Evolutionary conservation across 1,140 invertebrate species (phyloP).

Genomic region (Alviniconcha marisindica): DNA sequence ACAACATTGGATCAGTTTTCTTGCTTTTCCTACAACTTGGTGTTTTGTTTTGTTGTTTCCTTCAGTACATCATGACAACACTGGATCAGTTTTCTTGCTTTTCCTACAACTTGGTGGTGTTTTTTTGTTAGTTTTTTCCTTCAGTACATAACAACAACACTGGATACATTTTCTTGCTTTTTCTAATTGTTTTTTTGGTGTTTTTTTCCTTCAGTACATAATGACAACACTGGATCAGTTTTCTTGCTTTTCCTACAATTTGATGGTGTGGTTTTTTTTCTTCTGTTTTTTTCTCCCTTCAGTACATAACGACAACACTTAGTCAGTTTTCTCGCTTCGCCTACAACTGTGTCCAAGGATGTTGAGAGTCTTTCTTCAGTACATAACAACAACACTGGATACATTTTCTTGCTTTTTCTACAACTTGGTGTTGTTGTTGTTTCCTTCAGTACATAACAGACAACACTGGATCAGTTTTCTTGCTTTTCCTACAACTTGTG

Average conservation of each 20-base stretch:
- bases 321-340: constrained; percentile 88
- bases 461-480: constrained; percentile 88
- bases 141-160: constrained; percentile 85
- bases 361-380: too few species aligned
- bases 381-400: too few species aligned
- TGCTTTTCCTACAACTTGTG: constrained; percentile 83
- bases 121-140: constrained; percentile 6
- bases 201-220: too few species aligned
- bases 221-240: too few species aligned
- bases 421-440: background rate
- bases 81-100: constrained; percentile 88
- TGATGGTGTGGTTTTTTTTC: too few species aligned
- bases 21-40: too few species aligned
- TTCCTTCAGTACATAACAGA: constrained; percentile 81
- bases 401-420: too few species aligned
- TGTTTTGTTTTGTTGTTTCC: background rate
- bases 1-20: too few species aligned
- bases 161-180: constrained; percentile 86
- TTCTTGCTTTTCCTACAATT: too few species aligned
- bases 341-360: constrained; percentile 78
- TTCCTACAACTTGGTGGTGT: too few species aligned
- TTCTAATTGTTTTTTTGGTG: constrained; percentile 81
- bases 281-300: constrained; percentile 29
- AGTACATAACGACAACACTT: constrained; percentile 86
- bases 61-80: constrained; percentile 84